These are phyloP conservation scores for Conus ventricosus DNA, from an alignment of 1,140 invertebrate genomes.

Conservation along the genomic window DNA sequence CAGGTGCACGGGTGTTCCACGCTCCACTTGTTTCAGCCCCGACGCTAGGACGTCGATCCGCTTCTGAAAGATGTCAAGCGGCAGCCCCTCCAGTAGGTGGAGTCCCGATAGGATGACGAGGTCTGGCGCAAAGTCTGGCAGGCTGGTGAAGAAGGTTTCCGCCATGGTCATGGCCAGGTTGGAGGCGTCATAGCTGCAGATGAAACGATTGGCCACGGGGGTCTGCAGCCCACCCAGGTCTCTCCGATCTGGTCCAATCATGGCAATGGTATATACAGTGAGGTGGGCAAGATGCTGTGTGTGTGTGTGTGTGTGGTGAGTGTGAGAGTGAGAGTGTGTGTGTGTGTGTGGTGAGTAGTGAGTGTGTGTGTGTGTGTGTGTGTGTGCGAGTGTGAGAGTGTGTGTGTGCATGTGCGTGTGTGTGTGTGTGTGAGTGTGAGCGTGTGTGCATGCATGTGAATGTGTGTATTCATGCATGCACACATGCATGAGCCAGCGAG, in stretches of 20 bases:
- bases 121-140: conserved; percentile 71
- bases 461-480: too few relatives aligned
- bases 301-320: too few relatives aligned
- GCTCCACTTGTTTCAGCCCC: conserved; percentile 65
- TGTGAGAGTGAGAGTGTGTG: too few relatives aligned
- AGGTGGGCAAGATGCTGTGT: too few relatives aligned
- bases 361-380: too few relatives aligned
- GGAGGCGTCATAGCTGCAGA: conserved; percentile 75
- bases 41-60: conserved; percentile 67
- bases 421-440: too few relatives aligned
- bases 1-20: conserved; percentile 73
- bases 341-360: too few relatives aligned
- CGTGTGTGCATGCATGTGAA: too few relatives aligned
- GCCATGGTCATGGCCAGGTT: conserved; percentile 70
- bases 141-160: conserved; percentile 74
- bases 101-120: conserved; percentile 74
- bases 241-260: conserved; percentile 61
- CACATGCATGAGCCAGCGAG: too few relatives aligned
- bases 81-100: conserved; percentile 74
- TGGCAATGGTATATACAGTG: too few relatives aligned
- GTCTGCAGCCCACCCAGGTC: conserved; percentile 67
- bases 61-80: conserved; percentile 64
- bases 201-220: conserved; percentile 75
- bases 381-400: too few relatives aligned
- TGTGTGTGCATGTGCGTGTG: too few relatives aligned